A percentile compares a stretch with the other conserved stretches of the same genome.
These are phyloP conservation scores for Chionoecetes opilio DNA, from an alignment of 1,140 invertebrate genomes.

Conservation along the genomic window DNA sequence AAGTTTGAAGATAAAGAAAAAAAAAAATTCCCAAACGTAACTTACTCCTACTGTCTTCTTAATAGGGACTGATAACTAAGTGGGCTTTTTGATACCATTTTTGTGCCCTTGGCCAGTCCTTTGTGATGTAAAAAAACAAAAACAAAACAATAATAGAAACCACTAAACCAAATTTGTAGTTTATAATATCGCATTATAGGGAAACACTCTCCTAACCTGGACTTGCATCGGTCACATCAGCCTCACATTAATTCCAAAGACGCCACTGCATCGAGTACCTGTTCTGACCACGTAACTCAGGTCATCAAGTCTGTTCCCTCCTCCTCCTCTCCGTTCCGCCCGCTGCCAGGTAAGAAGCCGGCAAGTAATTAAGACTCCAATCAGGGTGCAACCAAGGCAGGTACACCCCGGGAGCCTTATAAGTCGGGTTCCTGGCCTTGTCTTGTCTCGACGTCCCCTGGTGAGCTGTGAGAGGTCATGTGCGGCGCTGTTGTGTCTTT, in stretches of 20 bases:
- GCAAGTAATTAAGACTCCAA: slow-evolving; percentile 19
- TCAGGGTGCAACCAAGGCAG: slow-evolving; percentile 16
- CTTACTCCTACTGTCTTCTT: too few relatives aligned
- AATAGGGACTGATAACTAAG: too few relatives aligned
- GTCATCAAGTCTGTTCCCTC: not conserved
- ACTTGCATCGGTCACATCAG: not conserved
- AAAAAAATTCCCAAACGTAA: not conserved
- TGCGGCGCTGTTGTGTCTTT: not conserved
- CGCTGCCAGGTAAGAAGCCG: slow-evolving; percentile 23
- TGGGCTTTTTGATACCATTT: too few relatives aligned
- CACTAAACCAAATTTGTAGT: too few relatives aligned
- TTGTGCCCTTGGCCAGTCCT: too few relatives aligned
- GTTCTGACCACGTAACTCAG: slow-evolving; percentile 4
- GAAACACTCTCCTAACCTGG: not conserved
- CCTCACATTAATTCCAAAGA: slow-evolving; percentile 9
- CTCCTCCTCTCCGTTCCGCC: too few relatives aligned
- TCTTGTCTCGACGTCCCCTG: not conserved
- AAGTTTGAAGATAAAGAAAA: not conserved
- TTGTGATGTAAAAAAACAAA: too few relatives aligned
- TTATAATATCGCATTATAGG: not conserved
- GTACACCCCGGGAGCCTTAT: not conserved
- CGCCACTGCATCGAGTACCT: slow-evolving; percentile 13
- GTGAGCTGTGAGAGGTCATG: not conserved
- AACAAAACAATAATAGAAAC: too few relatives aligned
- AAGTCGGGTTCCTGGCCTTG: not conserved